Evolutionary conservation across 92 coral and sea anemone genomes (phyloP), one percentile per base, ranked within the genome.

Genomic region (Porites rus): DNA sequence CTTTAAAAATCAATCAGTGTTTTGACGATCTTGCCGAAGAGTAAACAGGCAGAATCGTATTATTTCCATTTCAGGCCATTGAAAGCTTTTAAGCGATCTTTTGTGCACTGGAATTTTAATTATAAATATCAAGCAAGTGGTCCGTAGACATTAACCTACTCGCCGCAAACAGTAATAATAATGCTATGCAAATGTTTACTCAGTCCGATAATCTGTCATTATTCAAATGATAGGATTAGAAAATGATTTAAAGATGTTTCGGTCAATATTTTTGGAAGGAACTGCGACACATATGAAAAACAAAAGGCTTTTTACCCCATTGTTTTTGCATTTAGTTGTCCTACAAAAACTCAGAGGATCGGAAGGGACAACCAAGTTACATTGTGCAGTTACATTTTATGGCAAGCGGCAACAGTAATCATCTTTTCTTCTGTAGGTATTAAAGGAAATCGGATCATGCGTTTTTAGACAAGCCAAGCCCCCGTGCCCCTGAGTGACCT

Each of bases 211-310:
- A 24, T 62, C 72, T 67, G 72, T 67, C 72, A 67, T 67, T 67
- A 67, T 25, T 11, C 72, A 18, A 67, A 67, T 24, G 72, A 67
- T 67, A 67, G 72, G 53, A 51, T 74, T 1, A 21, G 43, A 75
- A 61, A 77, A 77, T 77, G 46, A 61, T 38, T 78, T 43, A 65
- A 78, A 64, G 43, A 64, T 51, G 70, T 62, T 64, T 78, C 83
- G 31, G 46, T 78, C 83, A 64, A 64, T 78, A 64, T 78, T 78
- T 78, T 19, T 78, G 43, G 46, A 63, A 78, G 61, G 61, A 64
- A 78, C 61, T 72, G 22, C 58, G 83, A 43, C 28, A 10, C 22
- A 56, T 10, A 78, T 7, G 53, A 61, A 25, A 76, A 76, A 60
- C 53, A 76, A 62, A 76, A 62, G 24, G 81, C 19, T 21, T 51